phyloP scores from a whole-genome alignment of 2,888 invertebrate genomes.

The Axea sp. region DNA sequence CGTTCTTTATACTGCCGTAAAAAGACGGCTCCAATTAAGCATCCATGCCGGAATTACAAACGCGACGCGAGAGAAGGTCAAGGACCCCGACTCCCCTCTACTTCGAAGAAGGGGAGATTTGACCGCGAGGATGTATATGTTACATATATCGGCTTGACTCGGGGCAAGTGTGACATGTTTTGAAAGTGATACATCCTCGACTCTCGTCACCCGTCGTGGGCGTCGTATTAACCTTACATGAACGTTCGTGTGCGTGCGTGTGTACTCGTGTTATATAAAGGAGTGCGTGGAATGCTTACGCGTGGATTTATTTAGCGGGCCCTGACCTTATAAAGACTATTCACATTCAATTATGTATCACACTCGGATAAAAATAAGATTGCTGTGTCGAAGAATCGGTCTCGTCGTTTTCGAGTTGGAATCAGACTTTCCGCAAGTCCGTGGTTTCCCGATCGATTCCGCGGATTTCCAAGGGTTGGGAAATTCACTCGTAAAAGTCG shows the following conservation, averaged over 20 bases:
- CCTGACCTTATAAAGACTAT: slow-evolving; percentile 62
- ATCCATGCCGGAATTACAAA: slow-evolving; percentile 10
- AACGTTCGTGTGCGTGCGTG: slow-evolving; percentile 7
- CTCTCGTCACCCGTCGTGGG: slow-evolving; percentile 57
- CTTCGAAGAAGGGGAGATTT: slow-evolving; percentile 10
- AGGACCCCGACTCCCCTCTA: slow-evolving; percentile 16
- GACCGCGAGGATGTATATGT: slow-evolving; percentile 52
- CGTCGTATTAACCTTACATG: slow-evolving; percentile 50
- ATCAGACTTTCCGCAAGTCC: too few relatives aligned
- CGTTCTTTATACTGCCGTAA: slow-evolving; percentile 13
- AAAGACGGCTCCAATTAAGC: slow-evolving; percentile 34
- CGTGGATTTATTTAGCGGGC: slow-evolving; percentile 62
- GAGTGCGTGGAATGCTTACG: slow-evolving; percentile 63
- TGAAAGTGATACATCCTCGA: slow-evolving; percentile 64
- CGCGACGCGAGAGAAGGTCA: slow-evolving; percentile 21
- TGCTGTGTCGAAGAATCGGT: not conserved
- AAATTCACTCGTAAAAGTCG: slow-evolving; percentile 27
- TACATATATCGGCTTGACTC: slow-evolving; percentile 43
- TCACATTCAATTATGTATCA: slow-evolving; percentile 46
- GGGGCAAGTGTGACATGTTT: slow-evolving; percentile 64
- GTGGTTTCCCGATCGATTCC: slow-evolving; percentile 7
- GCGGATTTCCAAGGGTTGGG: slow-evolving; percentile 20
- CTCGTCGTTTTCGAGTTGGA: too few relatives aligned
- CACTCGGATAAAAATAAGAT: slow-evolving; percentile 27
- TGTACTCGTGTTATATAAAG: slow-evolving; percentile 48